A percentile compares a stretch with the other conserved stretches of the same genome.
Evolutionary conservation across 2,113 vertebrate species (phyloP).

Genomic region (Spea multiplicata): DNA sequence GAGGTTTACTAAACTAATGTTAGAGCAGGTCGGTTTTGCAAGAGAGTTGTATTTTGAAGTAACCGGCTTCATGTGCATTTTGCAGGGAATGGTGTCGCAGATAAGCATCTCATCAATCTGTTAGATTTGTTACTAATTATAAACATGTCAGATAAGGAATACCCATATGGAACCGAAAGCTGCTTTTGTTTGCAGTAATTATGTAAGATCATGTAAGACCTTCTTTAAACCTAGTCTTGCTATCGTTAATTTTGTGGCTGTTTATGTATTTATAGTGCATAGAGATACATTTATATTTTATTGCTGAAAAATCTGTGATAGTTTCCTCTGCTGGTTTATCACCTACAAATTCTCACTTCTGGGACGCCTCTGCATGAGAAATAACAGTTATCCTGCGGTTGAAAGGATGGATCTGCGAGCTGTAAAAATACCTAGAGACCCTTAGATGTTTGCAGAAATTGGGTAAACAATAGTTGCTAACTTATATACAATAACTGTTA

Average conservation of each 20-base stretch:
- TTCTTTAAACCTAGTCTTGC: slow-evolving; percentile 29
- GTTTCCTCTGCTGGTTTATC: slow-evolving; percentile 22
- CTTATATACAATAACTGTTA: slow-evolving; percentile 1
- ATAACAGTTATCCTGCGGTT: slow-evolving; percentile 20
- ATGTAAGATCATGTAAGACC: slow-evolving; percentile 7
- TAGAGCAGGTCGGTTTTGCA: no score
- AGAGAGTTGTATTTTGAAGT: no score
- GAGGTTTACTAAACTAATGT: no score
- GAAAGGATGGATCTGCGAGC: slow-evolving; percentile 12
- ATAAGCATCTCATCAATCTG: not conserved
- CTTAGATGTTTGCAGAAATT: not conserved
- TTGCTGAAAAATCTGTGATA: slow-evolving; percentile 17
- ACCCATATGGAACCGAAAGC: not conserved
- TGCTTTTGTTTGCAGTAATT: slow-evolving; percentile 2
- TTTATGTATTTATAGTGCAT: slow-evolving; percentile 8
- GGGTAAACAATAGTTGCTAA: not conserved
- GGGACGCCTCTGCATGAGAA: slow-evolving; percentile 19
- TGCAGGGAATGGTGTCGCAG: not conserved
- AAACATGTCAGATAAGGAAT: no score
- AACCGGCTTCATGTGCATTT: not conserved
- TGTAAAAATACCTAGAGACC: slow-evolving; percentile 15
- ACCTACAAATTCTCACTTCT: slow-evolving; percentile 23
- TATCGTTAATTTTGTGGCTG: slow-evolving; percentile 26
- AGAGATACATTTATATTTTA: slow-evolving; percentile 27
- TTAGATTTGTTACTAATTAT: not conserved